Evolutionary conservation across 64 coral and sea anemone genomes (phyloP), one percentile per base, ranked within the genome.

Genomic region (Montipora capricornis): DNA sequence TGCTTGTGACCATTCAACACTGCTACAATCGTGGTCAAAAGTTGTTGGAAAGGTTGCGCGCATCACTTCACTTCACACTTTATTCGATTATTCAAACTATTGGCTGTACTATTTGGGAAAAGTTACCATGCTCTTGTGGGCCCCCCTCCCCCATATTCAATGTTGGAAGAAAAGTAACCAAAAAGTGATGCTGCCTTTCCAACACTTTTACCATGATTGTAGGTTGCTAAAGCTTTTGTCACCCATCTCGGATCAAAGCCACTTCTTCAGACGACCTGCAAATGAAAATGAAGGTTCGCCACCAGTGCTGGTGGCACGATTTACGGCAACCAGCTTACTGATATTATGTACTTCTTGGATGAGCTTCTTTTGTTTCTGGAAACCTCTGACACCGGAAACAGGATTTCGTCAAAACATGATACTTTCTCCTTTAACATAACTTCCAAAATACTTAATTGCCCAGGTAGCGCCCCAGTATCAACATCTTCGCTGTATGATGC

Each of bases 1-100:
- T 77, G 24, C 75, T 77, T 77, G 15, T 77, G 75, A 77, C 20
- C 24, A 47, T 77, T 77, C 11, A 77, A 15, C 37, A 77, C 26
- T 78, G 76, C 44, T 26, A 78, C 29, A 37, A 37, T 37, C 29
- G 29, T 37, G 29, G 29, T 37, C 29, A 37, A 37, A 37, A 37
- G 29, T 37, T 37, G 29, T 37, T 37, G 29, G 29, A 0, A 37
- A 37, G 29, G 29, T 37, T 37, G 29, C 29, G 29, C 29, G 29
- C 29, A 37, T 37, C 29, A 37, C 29, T 37, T 37, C 29, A 37
- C 29, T 0, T 37, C 29, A 37, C 29, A 37, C 29, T 37, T 37
- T 37, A 37, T 37, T 37, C 29, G 29, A 37, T 37, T 37, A 37
- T 37, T 37, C 29, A 37, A 37, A 37, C 29, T 37, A 37, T 37